Conservation (phyloP, 2,888 invertebrate species). For the Ariolimax columbianus region DNA sequence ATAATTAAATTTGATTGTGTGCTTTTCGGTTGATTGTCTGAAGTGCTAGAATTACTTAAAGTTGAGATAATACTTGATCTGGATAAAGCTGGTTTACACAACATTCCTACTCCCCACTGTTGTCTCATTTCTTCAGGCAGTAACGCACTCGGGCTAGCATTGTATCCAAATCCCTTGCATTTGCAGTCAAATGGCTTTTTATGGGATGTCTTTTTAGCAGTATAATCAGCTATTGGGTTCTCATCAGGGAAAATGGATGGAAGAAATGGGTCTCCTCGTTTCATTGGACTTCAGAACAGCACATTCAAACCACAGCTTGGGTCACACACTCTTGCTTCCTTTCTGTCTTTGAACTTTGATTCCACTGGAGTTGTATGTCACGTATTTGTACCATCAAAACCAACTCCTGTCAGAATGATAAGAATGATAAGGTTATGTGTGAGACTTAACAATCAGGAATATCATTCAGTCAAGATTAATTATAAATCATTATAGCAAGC, state of each 20-base stretch:
- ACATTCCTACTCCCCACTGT: conserved; percentile 46
- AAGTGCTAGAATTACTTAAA: no score
- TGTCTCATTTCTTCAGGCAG: conserved; percentile 47
- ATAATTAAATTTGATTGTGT: no score
- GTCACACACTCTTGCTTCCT: no score
- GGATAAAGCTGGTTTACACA: conserved; percentile 26
- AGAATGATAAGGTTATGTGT: not conserved
- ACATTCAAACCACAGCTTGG: not conserved
- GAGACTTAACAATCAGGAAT: conserved; percentile 44
- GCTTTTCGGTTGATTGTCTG: no score
- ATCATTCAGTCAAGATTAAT: conserved; percentile 47
- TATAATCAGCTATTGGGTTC: conserved; percentile 41
- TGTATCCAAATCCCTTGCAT: conserved; percentile 45
- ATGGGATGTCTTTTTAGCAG: conserved; percentile 28
- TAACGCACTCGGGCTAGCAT: conserved; percentile 36
- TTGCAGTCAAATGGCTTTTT: conserved; percentile 45
- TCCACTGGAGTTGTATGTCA: no score
- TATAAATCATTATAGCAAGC: no score
- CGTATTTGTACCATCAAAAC: no score
- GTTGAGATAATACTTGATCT: not conserved
- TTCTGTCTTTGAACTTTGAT: no score
- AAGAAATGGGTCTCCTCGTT: conserved; percentile 43
- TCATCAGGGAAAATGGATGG: conserved; percentile 44
- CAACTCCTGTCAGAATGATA: conserved; percentile 7
- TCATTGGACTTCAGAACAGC: conserved; percentile 25